phyloP scores from a whole-genome alignment of 1,140 invertebrate genomes.

The Hormaphis cornu region DNA sequence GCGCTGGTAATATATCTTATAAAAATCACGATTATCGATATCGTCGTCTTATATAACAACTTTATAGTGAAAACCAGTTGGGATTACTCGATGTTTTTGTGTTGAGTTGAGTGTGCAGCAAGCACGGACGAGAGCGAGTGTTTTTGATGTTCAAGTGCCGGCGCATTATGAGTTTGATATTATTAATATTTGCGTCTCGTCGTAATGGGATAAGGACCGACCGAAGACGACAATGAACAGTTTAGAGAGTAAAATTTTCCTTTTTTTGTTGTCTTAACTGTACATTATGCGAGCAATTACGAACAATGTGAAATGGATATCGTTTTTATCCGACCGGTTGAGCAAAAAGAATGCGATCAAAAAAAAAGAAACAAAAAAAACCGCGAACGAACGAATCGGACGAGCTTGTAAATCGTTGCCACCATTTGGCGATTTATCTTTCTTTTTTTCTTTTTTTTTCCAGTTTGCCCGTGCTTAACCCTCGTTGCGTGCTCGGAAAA shows the following conservation, averaged over 20 bases:
- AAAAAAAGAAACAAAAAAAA: too few species aligned
- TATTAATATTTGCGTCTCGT: neutral
- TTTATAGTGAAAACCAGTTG: too few species aligned
- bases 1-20: too few species aligned
- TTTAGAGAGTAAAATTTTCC: neutral
- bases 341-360: neutral
- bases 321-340: neutral
- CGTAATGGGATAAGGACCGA: neutral
- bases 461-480: neutral
- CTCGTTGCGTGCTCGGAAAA: neutral
- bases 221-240: neutral
- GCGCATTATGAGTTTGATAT: neutral
- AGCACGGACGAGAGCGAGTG: too few species aligned
- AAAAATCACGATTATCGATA: too few species aligned
- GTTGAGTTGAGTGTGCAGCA: too few species aligned
- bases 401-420: neutral
- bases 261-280: too few species aligned
- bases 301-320: neutral
- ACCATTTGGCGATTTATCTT: conserved; percentile 6
- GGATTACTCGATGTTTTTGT: too few species aligned
- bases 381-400: neutral
- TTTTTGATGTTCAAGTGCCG: too few species aligned
- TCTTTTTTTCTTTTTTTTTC: neutral
- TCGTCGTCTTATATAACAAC: too few species aligned
- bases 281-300: neutral